Conservation (phyloP, 2,797 vertebrate species). For the Ctenopoma kingsleyae region DNA sequence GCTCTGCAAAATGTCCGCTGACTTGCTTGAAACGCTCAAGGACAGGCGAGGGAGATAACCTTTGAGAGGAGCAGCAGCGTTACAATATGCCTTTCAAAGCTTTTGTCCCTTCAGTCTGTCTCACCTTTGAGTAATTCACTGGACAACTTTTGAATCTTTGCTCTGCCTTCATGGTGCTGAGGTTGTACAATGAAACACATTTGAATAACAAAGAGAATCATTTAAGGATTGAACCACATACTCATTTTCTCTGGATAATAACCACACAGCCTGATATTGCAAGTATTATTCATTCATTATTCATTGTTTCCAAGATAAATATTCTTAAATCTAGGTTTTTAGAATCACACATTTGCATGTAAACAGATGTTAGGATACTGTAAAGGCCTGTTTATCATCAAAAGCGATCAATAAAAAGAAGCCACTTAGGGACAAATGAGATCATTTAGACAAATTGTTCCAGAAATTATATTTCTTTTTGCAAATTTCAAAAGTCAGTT, state of each 20-base stretch:
- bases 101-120: constrained; percentile 71
- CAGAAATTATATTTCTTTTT: constrained; percentile 30
- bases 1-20: constrained; percentile 66
- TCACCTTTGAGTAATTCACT: constrained; percentile 74
- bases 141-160: constrained; percentile 70
- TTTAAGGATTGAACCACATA: constrained; percentile 66
- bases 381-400: constrained; percentile 21
- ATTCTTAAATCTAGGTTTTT: constrained; percentile 18
- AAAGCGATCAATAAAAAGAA: neutral
- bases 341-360: neutral
- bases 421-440: constrained; percentile 12
- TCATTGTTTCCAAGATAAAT: constrained; percentile 33
- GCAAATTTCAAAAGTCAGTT: constrained; percentile 30
- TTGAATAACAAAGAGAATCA: constrained; percentile 79
- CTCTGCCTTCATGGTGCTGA: constrained; percentile 64
- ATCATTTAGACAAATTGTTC: constrained; percentile 35
- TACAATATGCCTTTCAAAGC: constrained; percentile 73
- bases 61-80: constrained; percentile 58
- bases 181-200: constrained; percentile 69
- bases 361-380: constrained; percentile 10
- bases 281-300: constrained; percentile 53
- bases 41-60: constrained; percentile 74
- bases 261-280: constrained; percentile 47
- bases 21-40: constrained; percentile 68
- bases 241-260: constrained; percentile 68